A percentile compares a stretch with the other conserved stretches of the same genome.
These are phyloP conservation scores for Periphyllus acericola DNA, from an alignment of 2,888 invertebrate genomes.

Conservation along the genomic window DNA sequence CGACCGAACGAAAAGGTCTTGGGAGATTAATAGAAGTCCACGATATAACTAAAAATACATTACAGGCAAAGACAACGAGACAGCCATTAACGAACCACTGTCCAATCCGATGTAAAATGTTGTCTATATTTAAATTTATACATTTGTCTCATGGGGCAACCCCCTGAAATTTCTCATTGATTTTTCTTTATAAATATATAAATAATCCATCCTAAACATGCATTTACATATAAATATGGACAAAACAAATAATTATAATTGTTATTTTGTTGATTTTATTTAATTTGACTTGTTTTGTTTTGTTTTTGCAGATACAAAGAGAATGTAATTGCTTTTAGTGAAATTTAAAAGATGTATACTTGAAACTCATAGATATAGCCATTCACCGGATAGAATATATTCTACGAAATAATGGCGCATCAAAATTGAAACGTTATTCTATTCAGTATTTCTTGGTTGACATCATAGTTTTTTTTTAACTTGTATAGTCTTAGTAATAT, in stretches of 20 bases:
- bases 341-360: constrained; percentile 4
- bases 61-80: no score
- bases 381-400: constrained; percentile 47
- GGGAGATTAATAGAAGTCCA: constrained; percentile 1
- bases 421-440: neutral
- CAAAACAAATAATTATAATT: no score
- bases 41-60: neutral
- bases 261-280: no score
- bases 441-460: constrained; percentile 32
- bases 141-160: neutral
- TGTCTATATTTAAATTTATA: neutral
- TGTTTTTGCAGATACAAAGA: neutral
- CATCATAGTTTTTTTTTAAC: neutral
- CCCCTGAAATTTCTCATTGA: no score
- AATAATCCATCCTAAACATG: no score
- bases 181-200: no score
- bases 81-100: constrained; percentile 8
- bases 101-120: neutral
- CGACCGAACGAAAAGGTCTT: constrained; percentile 12
- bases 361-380: constrained; percentile 22
- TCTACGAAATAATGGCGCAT: constrained; percentile 14
- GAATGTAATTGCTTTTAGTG: neutral
- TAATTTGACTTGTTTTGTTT: neutral
- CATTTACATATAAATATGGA: no score
- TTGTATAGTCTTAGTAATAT: neutral